Evolutionary conservation across 2,888 invertebrate species (phyloP).

Genomic region (Masnerella sp.): DNA sequence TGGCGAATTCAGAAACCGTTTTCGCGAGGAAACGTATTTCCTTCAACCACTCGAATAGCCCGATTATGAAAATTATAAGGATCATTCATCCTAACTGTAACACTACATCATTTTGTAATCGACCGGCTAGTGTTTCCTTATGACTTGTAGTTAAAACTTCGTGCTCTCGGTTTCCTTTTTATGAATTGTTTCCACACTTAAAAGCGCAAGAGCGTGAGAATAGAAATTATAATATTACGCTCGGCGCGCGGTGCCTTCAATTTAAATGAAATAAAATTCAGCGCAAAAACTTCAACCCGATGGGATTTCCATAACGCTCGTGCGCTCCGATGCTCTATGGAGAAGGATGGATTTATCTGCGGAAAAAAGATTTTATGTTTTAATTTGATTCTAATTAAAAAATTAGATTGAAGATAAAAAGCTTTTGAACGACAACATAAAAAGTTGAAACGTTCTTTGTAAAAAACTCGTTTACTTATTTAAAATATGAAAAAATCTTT

Average conservation of each 20-base stretch:
- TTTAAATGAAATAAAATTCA: constrained; percentile 30
- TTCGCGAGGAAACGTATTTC: constrained; percentile 28
- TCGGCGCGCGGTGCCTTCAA: constrained; percentile 17
- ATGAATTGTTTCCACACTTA: constrained; percentile 7
- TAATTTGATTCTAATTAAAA: too few species aligned
- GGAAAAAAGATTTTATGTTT: too few species aligned
- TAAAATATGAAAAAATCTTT: too few species aligned
- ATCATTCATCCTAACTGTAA: constrained; percentile 57
- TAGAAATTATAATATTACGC: constrained; percentile 27
- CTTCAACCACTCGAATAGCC: constrained; percentile 23
- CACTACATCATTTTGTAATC: constrained; percentile 54
- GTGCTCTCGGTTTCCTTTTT: constrained; percentile 15
- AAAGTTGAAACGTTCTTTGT: too few species aligned
- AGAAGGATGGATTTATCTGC: too few species aligned
- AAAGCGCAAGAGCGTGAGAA: constrained; percentile 16
- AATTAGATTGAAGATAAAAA: too few species aligned
- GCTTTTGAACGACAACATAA: too few species aligned
- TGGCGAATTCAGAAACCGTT: constrained; percentile 34
- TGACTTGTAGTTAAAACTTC: constrained; percentile 38
- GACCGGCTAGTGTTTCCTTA: constrained; percentile 31
- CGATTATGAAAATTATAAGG: constrained; percentile 57
- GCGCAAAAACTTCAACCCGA: too few species aligned
- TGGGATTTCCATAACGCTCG: too few species aligned
- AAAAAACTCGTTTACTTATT: too few species aligned
- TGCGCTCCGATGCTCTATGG: too few species aligned